Base-by-base conservation (phyloP, 2,888 invertebrate genomes). In the Drosophila ezoana region DNA sequence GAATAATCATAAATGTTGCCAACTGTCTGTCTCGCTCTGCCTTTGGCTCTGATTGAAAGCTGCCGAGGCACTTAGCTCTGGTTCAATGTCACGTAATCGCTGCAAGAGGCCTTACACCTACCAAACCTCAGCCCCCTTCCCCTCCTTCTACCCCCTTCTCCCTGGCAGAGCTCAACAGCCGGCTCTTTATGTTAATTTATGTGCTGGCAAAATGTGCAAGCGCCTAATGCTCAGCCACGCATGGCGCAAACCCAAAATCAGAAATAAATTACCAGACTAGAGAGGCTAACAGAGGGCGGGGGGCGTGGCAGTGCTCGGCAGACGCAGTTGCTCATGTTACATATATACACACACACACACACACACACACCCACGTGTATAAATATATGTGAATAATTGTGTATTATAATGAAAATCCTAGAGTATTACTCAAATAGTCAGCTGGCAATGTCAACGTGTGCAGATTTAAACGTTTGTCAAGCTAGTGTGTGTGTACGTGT, bases 131-230 rank as follows among this genome's bases (percentile, higher is more conserved):
- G 16, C 40, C 14, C 10, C 33, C 38, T 41, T 14, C 44, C 14
- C 45, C 32, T 16, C 0, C 28, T 3, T 20, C 20, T 20, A 11
- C 33, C 6, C 40, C n/a, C n/a, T 11, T 38, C 32, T 11, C 18
- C 43, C 16, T 35, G 35, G 11, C 23, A 23, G 8, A 8, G 10
- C 41, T 57, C 57, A 33, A 35, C 53, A 41, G 52, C 56, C 52
- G 56, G 72, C 75, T 71, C 67, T 87, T 83, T 87, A 87, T 87
- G 83, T 82, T 83, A 83, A 83, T 83, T 87, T 83, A 83, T 83
- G 83, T 77, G 83, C 88, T 85, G 88, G 83, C 86, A 83, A 87
- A 83, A 83, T 83, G 88, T 87, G 83, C 88, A 83, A 85, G 80
- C 74, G 82, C 74, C 86, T 74, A 81, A 86, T 76, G 87, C 78